Evolutionary conservation across 2,888 invertebrate species (phyloP).

Genomic region (Palloptera scutellata): DNA sequence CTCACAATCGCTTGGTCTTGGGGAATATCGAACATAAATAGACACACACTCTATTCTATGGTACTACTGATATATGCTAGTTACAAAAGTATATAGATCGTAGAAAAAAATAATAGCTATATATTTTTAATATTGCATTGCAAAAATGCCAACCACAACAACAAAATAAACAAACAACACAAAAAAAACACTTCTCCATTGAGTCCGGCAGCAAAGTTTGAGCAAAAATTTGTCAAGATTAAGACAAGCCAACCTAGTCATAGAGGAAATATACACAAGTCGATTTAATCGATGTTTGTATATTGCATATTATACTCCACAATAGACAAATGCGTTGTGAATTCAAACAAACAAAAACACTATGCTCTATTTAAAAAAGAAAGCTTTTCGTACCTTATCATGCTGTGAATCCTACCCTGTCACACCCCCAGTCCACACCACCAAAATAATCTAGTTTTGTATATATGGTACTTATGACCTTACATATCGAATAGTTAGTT

Average conservation of each 20-base stretch:
- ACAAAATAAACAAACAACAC: neutral
- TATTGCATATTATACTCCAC: constrained; percentile 45
- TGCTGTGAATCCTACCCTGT: neutral
- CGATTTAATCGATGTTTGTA: too few relatives aligned
- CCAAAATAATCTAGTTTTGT: neutral
- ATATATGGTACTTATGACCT: too few relatives aligned
- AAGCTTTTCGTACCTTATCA: neutral
- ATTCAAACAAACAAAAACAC: constrained; percentile 5
- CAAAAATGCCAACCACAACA: neutral
- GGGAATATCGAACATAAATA: constrained; percentile 37
- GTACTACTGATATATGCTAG: too few relatives aligned
- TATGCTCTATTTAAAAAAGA: neutral
- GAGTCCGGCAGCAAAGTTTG: constrained; percentile 64
- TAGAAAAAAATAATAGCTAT: constrained; percentile 29
- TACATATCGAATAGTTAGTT: too few relatives aligned
- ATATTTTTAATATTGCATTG: constrained; percentile 7
- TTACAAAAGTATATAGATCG: constrained; percentile 29
- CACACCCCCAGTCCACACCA: too few relatives aligned
- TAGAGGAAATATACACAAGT: constrained; percentile 20
- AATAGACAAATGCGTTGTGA: constrained; percentile 54
- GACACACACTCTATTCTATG: too few relatives aligned
- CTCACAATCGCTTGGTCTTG: constrained; percentile 58
- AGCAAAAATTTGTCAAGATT: constrained; percentile 63
- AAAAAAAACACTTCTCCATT: constrained; percentile 52
- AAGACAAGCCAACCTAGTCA: constrained; percentile 61